Base-by-base conservation (phyloP, 1,140 invertebrate genomes). In the Heliconius melpomene region DNA sequence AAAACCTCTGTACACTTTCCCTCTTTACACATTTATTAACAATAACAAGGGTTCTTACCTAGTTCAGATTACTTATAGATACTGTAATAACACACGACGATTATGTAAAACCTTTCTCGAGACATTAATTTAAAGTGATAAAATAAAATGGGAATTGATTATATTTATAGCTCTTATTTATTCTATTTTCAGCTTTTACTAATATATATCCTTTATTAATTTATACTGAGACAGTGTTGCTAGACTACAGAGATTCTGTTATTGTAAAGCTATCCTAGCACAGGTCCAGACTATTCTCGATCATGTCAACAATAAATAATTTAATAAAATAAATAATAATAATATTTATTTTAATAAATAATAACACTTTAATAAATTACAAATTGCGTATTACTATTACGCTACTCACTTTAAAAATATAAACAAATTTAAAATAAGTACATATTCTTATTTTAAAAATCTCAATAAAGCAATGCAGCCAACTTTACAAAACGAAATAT, bases 401-500 rank as follows among this genome's bases (percentile, higher is more conserved):
- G 46, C 16, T 50, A 18, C 1, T 50, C 13, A 50, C 13, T 50
- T 50, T 16, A 16, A 50, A 6, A 50, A 9, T n/a, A 57, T 57
- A 54, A 54, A 20, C 16, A 18, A 54, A 18, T 20, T 54, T 54
- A 20, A 54, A 54, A 54, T 54, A 54, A 54, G 3, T 20, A 54
- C 18, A 52, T 52, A 7, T 52, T 20, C 50, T 52, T 52, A 20
- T 52, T 52, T 20, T 20, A 52, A 52, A 52, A 52, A 18, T 52
- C 50, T 52, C 18, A 52, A 20, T 52, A 52, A 20, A 52, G 1
- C 54, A 60, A n/a, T 23, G 9, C 54, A 60, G 7, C n/a, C 20
- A 2, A 57, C 54, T 57, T 60, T 60, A 60, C 54, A 60, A 60
- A 60, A 60, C 54, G 9, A 60, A 60, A 60, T 60, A n/a, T 60